Base-by-base conservation (phyloP, 2,113 vertebrate species). In the Eudyptes chrysolophus region DNA sequence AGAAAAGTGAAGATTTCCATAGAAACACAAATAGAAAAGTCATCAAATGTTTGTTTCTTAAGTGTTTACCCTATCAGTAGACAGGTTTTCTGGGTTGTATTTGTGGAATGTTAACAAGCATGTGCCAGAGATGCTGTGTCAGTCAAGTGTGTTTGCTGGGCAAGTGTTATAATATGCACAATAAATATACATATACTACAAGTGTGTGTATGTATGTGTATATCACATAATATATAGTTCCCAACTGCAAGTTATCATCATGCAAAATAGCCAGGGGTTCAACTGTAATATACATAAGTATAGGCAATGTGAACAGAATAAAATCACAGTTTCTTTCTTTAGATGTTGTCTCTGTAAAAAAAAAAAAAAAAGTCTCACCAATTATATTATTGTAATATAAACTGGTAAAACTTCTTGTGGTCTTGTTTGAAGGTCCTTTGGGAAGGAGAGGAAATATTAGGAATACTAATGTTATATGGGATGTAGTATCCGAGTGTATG, bases 251-350 rank as follows among this genome's bases (percentile, higher is more conserved):
- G 30, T 24, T 84, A 64, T 10, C 14, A 18, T 84, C 17, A 11
- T 84, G n/a, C 15, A 70, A 54, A 65, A 65, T 21, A 93, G 57
- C 48, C 29, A 58, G 29, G 25, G 49, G 9, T 86, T 90, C 55
- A 68, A 0, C 36, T 75, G 34, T 82, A 64, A 34, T 36, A 13
- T 11, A 61, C 0, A 0, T 36, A 27, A 76, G 29, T 26, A 9
- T 34, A 22, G 40, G 32, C 51, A 80, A 13, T 27, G 32, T 49
- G n/a, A 90, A 40, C n/a, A 52, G 52, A 84, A 79, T 44, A 68
- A 82, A 87, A 66, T 54, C 25, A 34, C 40, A 54, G 11, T 82
- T 94, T 75, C 24, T 90, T 90, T 86, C 25, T 29, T 81, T 36
- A 46, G 30, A 16, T 46, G 8, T 69, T 89, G 11, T 18, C 40